Percentiles rank a stretch among this genome's conserved stretches.
phyloP scores from a whole-genome alignment of 2,797 vertebrate genomes.

The Crenuchus spilurus region DNA sequence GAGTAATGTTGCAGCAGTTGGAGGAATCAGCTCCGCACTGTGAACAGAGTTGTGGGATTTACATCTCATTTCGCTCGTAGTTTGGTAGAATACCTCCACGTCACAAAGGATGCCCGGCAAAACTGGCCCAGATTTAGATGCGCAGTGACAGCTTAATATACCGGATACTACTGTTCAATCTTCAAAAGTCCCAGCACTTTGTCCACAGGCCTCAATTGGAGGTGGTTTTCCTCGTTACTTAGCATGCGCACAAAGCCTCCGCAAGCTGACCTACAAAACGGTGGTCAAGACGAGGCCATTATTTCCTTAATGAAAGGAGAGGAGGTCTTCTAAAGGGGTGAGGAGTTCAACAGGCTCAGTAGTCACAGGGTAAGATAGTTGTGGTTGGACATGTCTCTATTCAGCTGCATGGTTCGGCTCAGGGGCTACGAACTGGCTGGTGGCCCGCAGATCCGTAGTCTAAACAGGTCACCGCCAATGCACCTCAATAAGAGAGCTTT shows the following conservation, averaged over 20 bases:
- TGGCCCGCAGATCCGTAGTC: slow-evolving; percentile 60
- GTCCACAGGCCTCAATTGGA: slow-evolving; percentile 72
- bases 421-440: slow-evolving; percentile 71
- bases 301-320: slow-evolving; percentile 77
- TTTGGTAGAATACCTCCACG: slow-evolving; percentile 84
- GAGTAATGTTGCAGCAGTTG: slow-evolving; percentile 86
- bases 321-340: slow-evolving; percentile 79
- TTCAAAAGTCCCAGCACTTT: slow-evolving; percentile 61
- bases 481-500: slow-evolving; percentile 58
- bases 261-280: slow-evolving; percentile 82
- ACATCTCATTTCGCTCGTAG: slow-evolving; percentile 89
- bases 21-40: slow-evolving; percentile 87
- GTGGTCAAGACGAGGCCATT: slow-evolving; percentile 79
- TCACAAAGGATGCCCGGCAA: slow-evolving; percentile 86
- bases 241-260: slow-evolving; percentile 72
- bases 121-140: slow-evolving; percentile 97
- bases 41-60: slow-evolving; percentile 92
- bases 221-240: slow-evolving; percentile 68
- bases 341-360: slow-evolving; percentile 74
- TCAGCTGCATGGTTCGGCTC: slow-evolving; percentile 69
- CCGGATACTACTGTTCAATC: slow-evolving; percentile 81
- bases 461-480: slow-evolving; percentile 60
- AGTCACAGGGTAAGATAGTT: slow-evolving; percentile 71
- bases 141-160: slow-evolving; percentile 95
- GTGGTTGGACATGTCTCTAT: slow-evolving; percentile 76